Conservation (phyloP, 2,113 vertebrate species). For the Myiozetetes cayanensis region DNA sequence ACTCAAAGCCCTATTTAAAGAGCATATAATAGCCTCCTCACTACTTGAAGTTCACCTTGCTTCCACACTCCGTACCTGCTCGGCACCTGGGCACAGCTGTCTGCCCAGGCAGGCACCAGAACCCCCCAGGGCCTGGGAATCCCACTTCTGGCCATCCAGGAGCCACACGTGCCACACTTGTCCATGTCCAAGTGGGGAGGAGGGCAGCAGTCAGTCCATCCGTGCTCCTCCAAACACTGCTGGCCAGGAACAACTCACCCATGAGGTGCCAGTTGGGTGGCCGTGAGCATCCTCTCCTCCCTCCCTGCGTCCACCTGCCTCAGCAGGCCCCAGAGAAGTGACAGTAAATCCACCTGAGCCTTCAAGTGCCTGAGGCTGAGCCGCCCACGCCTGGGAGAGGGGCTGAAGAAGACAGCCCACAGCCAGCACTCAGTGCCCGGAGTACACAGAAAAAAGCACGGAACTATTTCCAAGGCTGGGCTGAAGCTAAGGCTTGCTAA, state of each 20-base stretch:
- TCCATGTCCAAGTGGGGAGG: not conserved
- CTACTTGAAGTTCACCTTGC: not conserved
- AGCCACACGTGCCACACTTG: not conserved
- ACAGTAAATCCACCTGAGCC: not conserved
- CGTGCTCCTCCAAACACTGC: rapidly evolving
- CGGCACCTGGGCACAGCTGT: not conserved
- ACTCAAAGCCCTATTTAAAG: not conserved
- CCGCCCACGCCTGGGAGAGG: not conserved
- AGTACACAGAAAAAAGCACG: not conserved
- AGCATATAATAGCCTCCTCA: rapidly evolving
- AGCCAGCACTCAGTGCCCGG: not conserved
- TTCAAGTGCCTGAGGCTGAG: not conserved
- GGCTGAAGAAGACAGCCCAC: not conserved
- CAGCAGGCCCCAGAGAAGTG: not conserved
- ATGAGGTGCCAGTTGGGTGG: rapidly evolving
- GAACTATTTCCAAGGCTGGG: not conserved
- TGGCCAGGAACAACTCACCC: not conserved
- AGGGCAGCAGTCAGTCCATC: not conserved
- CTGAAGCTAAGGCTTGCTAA: not conserved
- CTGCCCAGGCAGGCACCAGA: not conserved
- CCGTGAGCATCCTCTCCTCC: not conserved
- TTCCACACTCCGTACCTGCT: constrained; percentile 67
- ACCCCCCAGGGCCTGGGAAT: not conserved
- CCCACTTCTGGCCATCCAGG: not conserved
- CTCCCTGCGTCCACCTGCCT: not conserved